A percentile compares a stretch with the other conserved stretches of the same genome.
phyloP scores from a whole-genome alignment of 2,113 vertebrate genomes.

The Indicator indicator region DNA sequence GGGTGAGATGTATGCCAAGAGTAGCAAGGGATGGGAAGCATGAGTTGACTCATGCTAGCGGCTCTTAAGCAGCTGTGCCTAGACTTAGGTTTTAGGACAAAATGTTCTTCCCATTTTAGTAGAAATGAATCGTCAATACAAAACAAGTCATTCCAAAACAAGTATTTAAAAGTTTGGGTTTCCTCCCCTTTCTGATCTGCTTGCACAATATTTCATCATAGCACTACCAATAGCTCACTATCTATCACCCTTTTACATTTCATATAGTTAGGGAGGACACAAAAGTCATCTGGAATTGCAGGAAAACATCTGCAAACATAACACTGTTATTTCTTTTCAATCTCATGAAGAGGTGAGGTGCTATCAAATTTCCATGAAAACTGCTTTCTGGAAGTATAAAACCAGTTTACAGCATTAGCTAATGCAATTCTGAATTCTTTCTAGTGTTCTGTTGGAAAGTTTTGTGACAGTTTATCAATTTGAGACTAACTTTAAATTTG shows the following conservation, averaged over 20 bases:
- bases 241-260: neutral
- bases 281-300: neutral
- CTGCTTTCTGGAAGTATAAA: neutral
- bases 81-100: neutral
- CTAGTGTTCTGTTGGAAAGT: neutral
- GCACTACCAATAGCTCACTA: neutral
- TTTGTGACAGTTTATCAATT: neutral
- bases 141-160: neutral
- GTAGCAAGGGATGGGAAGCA: accelerated
- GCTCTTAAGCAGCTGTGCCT: neutral
- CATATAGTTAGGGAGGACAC: neutral
- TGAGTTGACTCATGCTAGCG: neutral
- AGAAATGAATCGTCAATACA: neutral
- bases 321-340: neutral
- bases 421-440: neutral
- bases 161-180: neutral
- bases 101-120: neutral
- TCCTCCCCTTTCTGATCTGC: neutral
- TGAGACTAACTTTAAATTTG: neutral
- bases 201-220: neutral
- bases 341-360: neutral
- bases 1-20: neutral
- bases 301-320: neutral
- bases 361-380: neutral
- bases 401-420: neutral